Base-by-base conservation (phyloP, 2,888 invertebrate species). In the Cephalotes varians region DNA sequence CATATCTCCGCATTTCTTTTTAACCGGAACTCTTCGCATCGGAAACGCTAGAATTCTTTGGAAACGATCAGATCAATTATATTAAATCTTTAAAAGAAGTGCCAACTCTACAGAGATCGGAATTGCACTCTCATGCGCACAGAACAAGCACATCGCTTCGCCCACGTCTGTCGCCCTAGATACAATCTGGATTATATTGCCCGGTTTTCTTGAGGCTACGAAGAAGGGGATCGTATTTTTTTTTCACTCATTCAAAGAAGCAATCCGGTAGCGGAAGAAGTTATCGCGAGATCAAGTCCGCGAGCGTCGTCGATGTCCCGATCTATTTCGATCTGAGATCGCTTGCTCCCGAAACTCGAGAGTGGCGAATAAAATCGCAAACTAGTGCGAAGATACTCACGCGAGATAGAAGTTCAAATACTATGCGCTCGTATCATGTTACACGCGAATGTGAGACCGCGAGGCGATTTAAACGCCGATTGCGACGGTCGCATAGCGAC, bases 121-220 rank as follows among this genome's bases (percentile, higher is more conserved):
- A 25, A 31, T 21, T 40, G 34, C 54, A 47, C 28, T 47, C n/a
- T 12, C 12, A 28, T 37, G 37, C 15, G 10, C 74, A 28, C 18
- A 28, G 18, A 37, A 28, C 65, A 5, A 18, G 18, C 37, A 21
- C 67, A 12, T n/a, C 21, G 40, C 31, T 76, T 87, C 91, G 91
- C 91, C 91, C 90, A 91, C 91, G 91, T n/a, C n/a, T n/a, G 83
- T 88, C 87, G 86, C 77, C 84, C 87, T 87, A 86, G 90, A 91
- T 92, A 91, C 90, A 87, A 92, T 92, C 92, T 89, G 91, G 90
- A 92, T 88, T 90, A 88, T 88, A 88, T 91, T 89, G 88, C 88
- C 91, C 91, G 90, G 90, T 90, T 91, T 85, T 86, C 84, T 15
- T 15, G n/a, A 18, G 4, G 10, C 62, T 79, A 77, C 81, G 84